Evolutionary conservation across 2,888 invertebrate genomes (phyloP), one percentile per base, ranked within the genome.

Genomic region (Tetragnatha montana): DNA sequence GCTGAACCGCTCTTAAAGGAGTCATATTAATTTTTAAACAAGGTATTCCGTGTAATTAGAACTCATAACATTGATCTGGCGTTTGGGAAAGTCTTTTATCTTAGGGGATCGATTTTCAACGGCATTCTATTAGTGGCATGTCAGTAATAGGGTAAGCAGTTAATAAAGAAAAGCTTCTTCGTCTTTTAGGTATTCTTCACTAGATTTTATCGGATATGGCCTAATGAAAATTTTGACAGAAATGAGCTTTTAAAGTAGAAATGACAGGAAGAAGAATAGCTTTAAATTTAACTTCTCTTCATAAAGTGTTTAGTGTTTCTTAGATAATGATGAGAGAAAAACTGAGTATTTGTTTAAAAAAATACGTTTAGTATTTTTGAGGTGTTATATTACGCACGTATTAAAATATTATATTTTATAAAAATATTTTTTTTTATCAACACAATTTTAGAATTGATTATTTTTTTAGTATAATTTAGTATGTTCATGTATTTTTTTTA

Each of bases 21-120:
- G 49, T 81, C 81, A 82, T 82, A 88, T 88, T 82, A 88, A 88
- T 88, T 88, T 88, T 88, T 88, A 88, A 88, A 88, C 71, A 88
- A 78, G 71, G 71, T 88, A 82, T 86, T 78, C 73, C 49, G 70
- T 82, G 82, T 88, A 82, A 88, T 82, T 88, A 88, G 60, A 78
- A 82, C 71, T 82, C 78, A 88, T 82, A 88, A 88, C 82, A 82
- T 78, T 82, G 88, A 88, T 88, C 82, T 82, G 35, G n/a, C 51
- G 88, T 68, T 78, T 71, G 78, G 78, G 49, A 70, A 82, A 78
- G 49, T 80, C 81, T 76, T 87, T 75, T 22, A 35, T 73, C 50
- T 74, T 68, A 75, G 70, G 50, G 51, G 75, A 87, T 87, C 81
- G 87, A 87, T 87, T 87, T 82, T 69, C 75, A 70, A 81, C 75